Evolutionary conservation across 2,113 vertebrate species (phyloP).

Genomic region (Struthio camelus): DNA sequence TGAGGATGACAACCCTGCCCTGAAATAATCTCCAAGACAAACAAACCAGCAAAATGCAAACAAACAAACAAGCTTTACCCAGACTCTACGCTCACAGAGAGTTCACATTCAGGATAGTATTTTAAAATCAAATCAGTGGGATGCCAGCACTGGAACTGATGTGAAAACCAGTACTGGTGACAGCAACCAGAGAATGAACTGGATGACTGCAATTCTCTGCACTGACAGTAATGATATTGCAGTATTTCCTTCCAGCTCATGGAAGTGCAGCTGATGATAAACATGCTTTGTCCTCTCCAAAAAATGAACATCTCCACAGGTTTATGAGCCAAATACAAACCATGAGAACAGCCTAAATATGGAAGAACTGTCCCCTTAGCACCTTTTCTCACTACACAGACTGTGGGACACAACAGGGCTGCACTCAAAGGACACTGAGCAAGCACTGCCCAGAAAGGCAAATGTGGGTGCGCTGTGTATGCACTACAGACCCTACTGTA

Average conservation of each 20-base stretch:
- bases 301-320: background rate
- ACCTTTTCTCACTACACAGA: background rate
- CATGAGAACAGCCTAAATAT: background rate
- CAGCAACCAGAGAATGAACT: background rate
- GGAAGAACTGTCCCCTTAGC: background rate
- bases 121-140: background rate
- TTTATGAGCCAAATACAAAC: background rate
- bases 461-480: background rate
- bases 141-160: background rate
- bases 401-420: background rate
- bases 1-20: background rate
- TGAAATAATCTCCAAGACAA: conserved; percentile 30
- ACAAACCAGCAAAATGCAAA: conserved; percentile 16
- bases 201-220: background rate
- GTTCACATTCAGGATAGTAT: background rate
- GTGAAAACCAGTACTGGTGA: background rate
- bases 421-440: background rate
- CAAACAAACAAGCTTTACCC: conserved; percentile 1
- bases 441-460: background rate
- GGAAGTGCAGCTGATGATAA: background rate
- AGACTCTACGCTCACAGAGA: background rate
- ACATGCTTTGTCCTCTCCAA: background rate
- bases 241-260: background rate
- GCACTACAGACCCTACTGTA: background rate
- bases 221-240: background rate